A percentile compares a stretch with the other conserved stretches of the same genome.
Conservation (phyloP, 2,113 vertebrate species). For the Terrapene triunguis region DNA sequence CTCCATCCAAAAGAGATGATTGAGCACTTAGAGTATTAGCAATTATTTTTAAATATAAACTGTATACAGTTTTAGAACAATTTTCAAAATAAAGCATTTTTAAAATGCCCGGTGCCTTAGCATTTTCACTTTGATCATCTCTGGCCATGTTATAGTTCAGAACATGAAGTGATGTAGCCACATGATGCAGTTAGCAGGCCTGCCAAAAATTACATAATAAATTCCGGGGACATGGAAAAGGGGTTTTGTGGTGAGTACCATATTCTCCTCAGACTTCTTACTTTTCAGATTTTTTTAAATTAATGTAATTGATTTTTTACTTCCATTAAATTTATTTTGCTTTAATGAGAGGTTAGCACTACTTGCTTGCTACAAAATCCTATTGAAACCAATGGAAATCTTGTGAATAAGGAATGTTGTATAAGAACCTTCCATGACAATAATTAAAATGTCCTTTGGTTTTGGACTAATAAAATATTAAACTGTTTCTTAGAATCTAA, state of each 20-base stretch:
- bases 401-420: not conserved
- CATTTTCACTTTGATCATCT: slow-evolving; percentile 74
- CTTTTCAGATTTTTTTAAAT: not conserved
- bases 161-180: slow-evolving; percentile 65
- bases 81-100: slow-evolving; percentile 72
- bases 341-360: not conserved
- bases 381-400: slow-evolving; percentile 41
- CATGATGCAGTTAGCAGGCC: slow-evolving; percentile 51
- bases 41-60: slow-evolving; percentile 70
- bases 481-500: slow-evolving; percentile 38
- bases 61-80: slow-evolving; percentile 69
- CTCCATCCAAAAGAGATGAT: slow-evolving; percentile 68
- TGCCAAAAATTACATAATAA: slow-evolving; percentile 72
- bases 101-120: slow-evolving; percentile 66
- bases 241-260: slow-evolving; percentile 20
- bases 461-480: not conserved
- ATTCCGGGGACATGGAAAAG: slow-evolving; percentile 62
- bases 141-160: slow-evolving; percentile 55
- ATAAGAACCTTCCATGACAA: slow-evolving; percentile 34
- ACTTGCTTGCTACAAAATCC: not conserved
- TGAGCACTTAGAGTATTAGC: slow-evolving; percentile 52
- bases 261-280: not conserved
- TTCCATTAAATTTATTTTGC: slow-evolving; percentile 29
- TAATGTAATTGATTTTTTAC: slow-evolving; percentile 43
- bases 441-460: slow-evolving; percentile 17